Base-by-base conservation (phyloP, 2,113 vertebrate genomes). In the Pterophyllum scalare region DNA sequence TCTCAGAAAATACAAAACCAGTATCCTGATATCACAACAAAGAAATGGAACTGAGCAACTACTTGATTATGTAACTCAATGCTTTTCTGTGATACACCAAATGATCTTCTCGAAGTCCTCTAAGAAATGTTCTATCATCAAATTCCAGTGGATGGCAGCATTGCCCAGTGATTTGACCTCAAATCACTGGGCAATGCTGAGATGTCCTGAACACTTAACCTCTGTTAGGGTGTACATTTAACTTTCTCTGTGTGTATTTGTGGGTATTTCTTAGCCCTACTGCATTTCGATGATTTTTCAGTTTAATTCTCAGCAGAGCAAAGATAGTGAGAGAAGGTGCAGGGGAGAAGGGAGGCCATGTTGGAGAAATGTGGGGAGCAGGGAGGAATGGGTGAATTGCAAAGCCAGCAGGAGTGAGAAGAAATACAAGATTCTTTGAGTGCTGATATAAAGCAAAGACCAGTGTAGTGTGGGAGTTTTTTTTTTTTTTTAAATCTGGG, bases 131-230 rank as follows among this genome's bases (percentile, higher is more conserved):
- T 49, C 17, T 14, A 62, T 20, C 10, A 2, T 31, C 65, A 10
- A 20, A 14, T 2, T 87, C 79, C 93, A 89, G 79, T 67, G 92
- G 93, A 85, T 86, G 89, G 85, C 77, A 81, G 57, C 75, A 88
- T 89, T 84, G 83, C 31, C 10, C 9, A 59, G 79, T 7, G 31
- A 28, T 81, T 74, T 59, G 22, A 1, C 20, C 4, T 10, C 7
- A 9, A 10, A 2, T 20, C 9, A 2, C 33, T 49, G 64, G 62
- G 12, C 43, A 9, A 56, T 33, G n/a, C 33, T 61, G 26, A n/a
- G n/a, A 46, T 9, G 2, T 38, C 70, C 20, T n/a, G 8, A 81
- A 10, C 19, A 72, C 26, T 28, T 54, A 72, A 72, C 10, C 17
- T 2, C 26, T 72, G 26, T 52, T 72, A 72, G 67, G n/a, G 46